A percentile compares a stretch with the other conserved stretches of the same genome.
Conservation (phyloP, 1,140 invertebrate species). For the Catajapyx aquilonaris region DNA sequence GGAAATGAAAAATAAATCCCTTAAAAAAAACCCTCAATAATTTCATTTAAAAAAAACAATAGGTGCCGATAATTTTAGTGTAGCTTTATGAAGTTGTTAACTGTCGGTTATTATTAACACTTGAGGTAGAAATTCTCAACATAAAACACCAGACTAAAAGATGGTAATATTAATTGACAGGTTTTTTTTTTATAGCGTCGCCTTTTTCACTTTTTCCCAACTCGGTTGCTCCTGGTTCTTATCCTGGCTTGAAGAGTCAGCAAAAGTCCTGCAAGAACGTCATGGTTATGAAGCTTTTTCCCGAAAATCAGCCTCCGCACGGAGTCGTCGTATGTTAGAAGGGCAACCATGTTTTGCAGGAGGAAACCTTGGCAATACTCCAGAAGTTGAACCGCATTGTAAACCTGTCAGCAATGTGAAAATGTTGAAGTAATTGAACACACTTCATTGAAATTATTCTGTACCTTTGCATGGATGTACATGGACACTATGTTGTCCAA, state of each 20-base stretch:
- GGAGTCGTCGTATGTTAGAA: constrained; percentile 74
- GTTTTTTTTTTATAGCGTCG: too few species aligned
- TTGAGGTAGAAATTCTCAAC: too few species aligned
- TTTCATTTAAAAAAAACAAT: too few species aligned
- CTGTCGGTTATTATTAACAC: too few species aligned
- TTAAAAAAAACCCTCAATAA: too few species aligned
- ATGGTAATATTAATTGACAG: too few species aligned
- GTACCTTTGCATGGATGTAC: constrained; percentile 79
- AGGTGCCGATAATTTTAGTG: too few species aligned
- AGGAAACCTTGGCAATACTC: constrained; percentile 81
- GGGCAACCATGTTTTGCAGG: constrained; percentile 79
- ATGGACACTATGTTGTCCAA: constrained; percentile 77
- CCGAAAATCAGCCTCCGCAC: constrained; percentile 71
- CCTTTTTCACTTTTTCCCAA: neutral
- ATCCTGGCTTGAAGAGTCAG: constrained; percentile 58
- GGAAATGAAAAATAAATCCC: too few species aligned
- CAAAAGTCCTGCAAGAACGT: constrained; percentile 60
- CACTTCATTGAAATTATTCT: constrained; percentile 5
- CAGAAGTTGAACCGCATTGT: constrained; percentile 60
- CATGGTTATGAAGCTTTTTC: constrained; percentile 72
- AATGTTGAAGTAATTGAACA: constrained; percentile 3
- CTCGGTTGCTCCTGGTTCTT: constrained; percentile 27
- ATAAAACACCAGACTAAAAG: too few species aligned
- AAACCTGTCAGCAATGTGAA: constrained; percentile 36
- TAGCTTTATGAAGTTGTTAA: too few species aligned